These are phyloP conservation scores for Drosophila seclusa DNA, from an alignment of 2,888 invertebrate species.

Conservation along the genomic window DNA sequence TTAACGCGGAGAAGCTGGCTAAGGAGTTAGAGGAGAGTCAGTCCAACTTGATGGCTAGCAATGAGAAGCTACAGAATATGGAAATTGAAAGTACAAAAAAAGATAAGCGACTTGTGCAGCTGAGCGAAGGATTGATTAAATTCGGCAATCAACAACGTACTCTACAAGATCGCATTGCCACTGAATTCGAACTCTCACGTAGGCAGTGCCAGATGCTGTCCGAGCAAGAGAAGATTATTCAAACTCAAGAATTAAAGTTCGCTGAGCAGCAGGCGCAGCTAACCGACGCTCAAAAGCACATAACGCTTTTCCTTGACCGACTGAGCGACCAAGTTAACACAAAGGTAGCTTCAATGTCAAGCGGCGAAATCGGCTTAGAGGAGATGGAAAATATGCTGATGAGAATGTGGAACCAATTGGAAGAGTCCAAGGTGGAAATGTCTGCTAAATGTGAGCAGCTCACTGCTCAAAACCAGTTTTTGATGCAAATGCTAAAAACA, in stretches of 20 bases:
- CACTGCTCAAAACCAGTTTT: neutral
- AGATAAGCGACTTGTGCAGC: slow-evolving; percentile 43
- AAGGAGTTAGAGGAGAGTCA: neutral
- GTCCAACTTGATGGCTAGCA: neutral
- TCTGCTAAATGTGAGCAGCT: neutral
- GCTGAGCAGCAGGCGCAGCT: neutral
- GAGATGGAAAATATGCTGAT: slow-evolving; percentile 53
- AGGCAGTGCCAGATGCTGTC: neutral
- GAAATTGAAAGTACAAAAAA: slow-evolving; percentile 13
- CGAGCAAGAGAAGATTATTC: neutral
- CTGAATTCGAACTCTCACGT: neutral
- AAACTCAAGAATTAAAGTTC: slow-evolving; percentile 9
- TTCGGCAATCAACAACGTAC: slow-evolving; percentile 36
- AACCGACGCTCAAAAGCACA: neutral
- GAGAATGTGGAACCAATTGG: slow-evolving; percentile 16
- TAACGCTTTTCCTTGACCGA: slow-evolving; percentile 5
- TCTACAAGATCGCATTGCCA: slow-evolving; percentile 36
- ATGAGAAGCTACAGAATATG: neutral
- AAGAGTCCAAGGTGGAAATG: slow-evolving; percentile 13
- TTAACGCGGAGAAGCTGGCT: neutral
- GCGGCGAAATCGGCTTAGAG: slow-evolving; percentile 26
- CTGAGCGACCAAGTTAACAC: neutral
- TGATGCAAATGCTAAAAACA: neutral
- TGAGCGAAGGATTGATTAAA: slow-evolving; percentile 44
- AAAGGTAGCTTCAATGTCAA: neutral